These are phyloP conservation scores for Channallabes apus DNA, from an alignment of 2,797 vertebrate genomes.

Conservation along the genomic window DNA sequence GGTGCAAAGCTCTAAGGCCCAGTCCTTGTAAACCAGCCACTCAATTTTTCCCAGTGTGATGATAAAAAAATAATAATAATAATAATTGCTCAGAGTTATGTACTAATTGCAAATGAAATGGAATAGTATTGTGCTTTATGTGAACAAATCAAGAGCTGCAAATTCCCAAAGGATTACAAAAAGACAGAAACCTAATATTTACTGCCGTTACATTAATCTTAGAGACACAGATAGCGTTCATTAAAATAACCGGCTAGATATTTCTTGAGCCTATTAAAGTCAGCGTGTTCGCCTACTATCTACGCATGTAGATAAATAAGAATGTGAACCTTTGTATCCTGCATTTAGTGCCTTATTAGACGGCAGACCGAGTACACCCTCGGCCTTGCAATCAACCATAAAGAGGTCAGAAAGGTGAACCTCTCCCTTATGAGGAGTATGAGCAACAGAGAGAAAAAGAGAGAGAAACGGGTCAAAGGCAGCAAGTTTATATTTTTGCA, in stretches of 20 bases:
- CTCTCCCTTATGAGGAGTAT: conserved; percentile 40
- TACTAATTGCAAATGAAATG: conserved; percentile 45
- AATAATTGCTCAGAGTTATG: conserved; percentile 30
- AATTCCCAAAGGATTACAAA: conserved; percentile 63
- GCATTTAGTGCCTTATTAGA: conserved; percentile 50
- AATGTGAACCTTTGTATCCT: conserved; percentile 47
- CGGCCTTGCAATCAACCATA: conserved; percentile 54
- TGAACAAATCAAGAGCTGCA: conserved; percentile 47
- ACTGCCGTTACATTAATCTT: conserved; percentile 69
- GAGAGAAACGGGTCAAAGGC: conserved; percentile 7
- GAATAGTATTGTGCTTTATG: conserved; percentile 26
- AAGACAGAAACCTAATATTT: conserved; percentile 66
- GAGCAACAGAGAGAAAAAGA: not conserved
- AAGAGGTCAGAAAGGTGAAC: conserved; percentile 51
- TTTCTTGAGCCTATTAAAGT: conserved; percentile 68
- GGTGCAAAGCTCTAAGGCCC: not conserved
- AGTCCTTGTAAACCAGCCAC: conserved; percentile 17
- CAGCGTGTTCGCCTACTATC: conserved; percentile 58
- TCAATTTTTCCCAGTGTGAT: conserved; percentile 1
- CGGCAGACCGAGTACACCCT: conserved; percentile 45
- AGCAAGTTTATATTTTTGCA: conserved; percentile 18
- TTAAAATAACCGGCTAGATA: conserved; percentile 69
- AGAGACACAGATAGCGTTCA: conserved; percentile 64
- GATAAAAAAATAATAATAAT: not conserved
- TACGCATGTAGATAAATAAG: conserved; percentile 49